A percentile compares a stretch with the other conserved stretches of the same genome.
Evolutionary conservation across 2,113 vertebrate genomes (phyloP).

Genomic region (Anguilla rostrata): DNA sequence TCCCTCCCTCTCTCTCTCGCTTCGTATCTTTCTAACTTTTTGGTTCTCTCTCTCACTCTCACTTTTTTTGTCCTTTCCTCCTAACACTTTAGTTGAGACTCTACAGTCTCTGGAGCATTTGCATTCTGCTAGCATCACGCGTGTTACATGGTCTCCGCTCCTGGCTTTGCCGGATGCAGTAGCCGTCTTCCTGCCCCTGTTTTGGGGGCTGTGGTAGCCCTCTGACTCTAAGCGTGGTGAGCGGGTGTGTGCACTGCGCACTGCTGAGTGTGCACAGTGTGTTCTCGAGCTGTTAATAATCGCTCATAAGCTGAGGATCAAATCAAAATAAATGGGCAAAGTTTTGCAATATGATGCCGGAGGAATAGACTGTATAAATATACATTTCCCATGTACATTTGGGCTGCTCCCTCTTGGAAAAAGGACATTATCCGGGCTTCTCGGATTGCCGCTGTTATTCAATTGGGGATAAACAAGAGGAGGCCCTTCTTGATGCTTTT

Average conservation of each 20-base stretch:
- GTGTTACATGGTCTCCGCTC: constrained; percentile 41
- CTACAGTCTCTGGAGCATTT: constrained; percentile 47
- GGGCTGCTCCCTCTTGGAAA: constrained; percentile 52
- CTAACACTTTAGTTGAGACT: constrained; percentile 24
- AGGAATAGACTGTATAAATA: constrained; percentile 52
- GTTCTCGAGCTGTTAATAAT: constrained; percentile 60
- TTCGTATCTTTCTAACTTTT: not conserved
- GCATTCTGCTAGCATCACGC: constrained; percentile 55
- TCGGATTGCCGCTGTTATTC: constrained; percentile 59
- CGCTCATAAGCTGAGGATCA: constrained; percentile 58
- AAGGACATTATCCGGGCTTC: constrained; percentile 29
- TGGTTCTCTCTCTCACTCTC: too few relatives aligned
- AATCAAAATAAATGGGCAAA: constrained; percentile 60
- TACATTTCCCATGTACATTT: constrained; percentile 55
- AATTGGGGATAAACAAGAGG: constrained; percentile 63
- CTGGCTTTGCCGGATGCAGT: constrained; percentile 47
- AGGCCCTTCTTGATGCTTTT: constrained; percentile 40
- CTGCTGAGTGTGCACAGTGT: constrained; percentile 47
- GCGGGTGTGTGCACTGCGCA: constrained; percentile 57
- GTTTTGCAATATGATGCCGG: constrained; percentile 54
- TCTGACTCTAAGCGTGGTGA: constrained; percentile 52
- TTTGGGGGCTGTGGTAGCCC: constrained; percentile 30
- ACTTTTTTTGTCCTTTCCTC: constrained; percentile 24
- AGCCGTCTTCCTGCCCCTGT: constrained; percentile 13
- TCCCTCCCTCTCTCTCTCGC: not conserved